These are phyloP conservation scores for Drosophila subobscura DNA, from an alignment of 1,140 invertebrate species.

Conservation along the genomic window DNA sequence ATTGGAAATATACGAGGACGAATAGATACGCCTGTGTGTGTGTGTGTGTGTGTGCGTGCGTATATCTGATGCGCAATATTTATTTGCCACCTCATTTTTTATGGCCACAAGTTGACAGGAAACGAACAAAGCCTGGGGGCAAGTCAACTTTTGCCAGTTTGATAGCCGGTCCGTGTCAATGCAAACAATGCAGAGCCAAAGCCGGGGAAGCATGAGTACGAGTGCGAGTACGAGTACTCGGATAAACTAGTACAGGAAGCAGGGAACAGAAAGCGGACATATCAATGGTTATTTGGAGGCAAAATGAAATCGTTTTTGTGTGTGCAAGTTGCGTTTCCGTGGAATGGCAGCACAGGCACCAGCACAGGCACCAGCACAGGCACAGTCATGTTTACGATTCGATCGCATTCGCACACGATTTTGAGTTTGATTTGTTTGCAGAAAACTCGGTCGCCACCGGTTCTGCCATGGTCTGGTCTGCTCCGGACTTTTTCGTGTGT, in stretches of 20 bases:
- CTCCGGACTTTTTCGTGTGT: background rate
- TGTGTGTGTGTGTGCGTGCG: slow-evolving; percentile 15
- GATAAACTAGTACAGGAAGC: slow-evolving; percentile 26
- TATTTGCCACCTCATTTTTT: slow-evolving; percentile 62
- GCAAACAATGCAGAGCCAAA: slow-evolving; percentile 58
- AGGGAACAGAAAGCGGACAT: slow-evolving; percentile 44
- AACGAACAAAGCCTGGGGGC: slow-evolving; percentile 54
- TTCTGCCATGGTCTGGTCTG: background rate
- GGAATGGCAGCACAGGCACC: slow-evolving; percentile 19
- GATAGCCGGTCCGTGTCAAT: slow-evolving; percentile 70
- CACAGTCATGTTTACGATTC: slow-evolving; percentile 61
- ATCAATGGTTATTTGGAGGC: slow-evolving; percentile 75
- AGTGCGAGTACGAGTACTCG: background rate
- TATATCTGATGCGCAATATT: slow-evolving; percentile 57
- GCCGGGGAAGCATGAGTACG: slow-evolving; percentile 8
- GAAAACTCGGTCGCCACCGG: slow-evolving; percentile 54
- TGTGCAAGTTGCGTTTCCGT: slow-evolving; percentile 72
- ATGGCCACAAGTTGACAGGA: slow-evolving; percentile 57
- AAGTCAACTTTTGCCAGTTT: slow-evolving; percentile 61
- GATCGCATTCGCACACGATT: slow-evolving; percentile 75
- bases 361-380: background rate
- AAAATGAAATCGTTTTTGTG: slow-evolving; percentile 77
- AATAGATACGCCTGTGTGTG: too few species aligned
- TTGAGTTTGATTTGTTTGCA: slow-evolving; percentile 81
- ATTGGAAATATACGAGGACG: slow-evolving; percentile 14